Evolutionary conservation across 23 tunicate species (phyloP).

Genomic region (Trididemnum miniatum): DNA sequence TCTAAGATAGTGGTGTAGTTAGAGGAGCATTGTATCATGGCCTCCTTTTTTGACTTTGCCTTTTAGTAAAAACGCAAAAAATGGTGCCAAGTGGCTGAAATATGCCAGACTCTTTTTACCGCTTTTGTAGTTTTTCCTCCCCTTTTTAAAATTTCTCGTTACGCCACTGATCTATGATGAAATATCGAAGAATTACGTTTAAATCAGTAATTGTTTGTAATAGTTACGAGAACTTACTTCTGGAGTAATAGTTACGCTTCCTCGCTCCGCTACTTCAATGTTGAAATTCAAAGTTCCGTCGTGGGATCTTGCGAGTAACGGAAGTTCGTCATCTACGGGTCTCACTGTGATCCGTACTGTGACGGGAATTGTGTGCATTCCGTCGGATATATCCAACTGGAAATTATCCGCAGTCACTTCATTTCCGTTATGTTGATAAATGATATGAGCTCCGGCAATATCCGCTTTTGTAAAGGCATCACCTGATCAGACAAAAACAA

Average conservation of each 20-base stretch:
- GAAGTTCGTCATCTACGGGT: conserved; percentile 87
- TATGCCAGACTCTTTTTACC: too few relatives aligned
- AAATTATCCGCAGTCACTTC: conserved; percentile 67
- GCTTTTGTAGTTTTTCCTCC: too few relatives aligned
- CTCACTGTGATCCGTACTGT: conserved; percentile 59
- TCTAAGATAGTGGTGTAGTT: too few relatives aligned
- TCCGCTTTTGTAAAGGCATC: conserved; percentile 87
- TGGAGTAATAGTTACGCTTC: conserved; percentile 50
- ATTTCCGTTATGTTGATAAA: conserved; percentile 75
- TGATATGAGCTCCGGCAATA: conserved; percentile 58
- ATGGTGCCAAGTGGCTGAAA: too few relatives aligned
- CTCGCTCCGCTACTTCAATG: conserved; percentile 73
- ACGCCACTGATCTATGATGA: too few relatives aligned
- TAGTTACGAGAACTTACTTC: conserved; percentile 50
- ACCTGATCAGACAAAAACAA: conserved; percentile 33
- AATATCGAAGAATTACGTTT: too few relatives aligned
- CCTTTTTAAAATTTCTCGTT: too few relatives aligned
- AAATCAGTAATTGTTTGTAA: background rate
- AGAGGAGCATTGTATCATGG: too few relatives aligned
- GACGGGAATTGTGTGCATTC: conserved; percentile 95
- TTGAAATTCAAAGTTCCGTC: conserved; percentile 67
- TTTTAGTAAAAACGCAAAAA: too few relatives aligned
- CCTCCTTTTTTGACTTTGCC: too few relatives aligned
- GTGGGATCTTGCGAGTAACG: conserved; percentile 55
- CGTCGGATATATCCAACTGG: conserved; percentile 78